Evolutionary conservation across 2,113 vertebrate genomes (phyloP), one percentile per base, ranked within the genome.

Genomic region (Pachypanchax playfairii): DNA sequence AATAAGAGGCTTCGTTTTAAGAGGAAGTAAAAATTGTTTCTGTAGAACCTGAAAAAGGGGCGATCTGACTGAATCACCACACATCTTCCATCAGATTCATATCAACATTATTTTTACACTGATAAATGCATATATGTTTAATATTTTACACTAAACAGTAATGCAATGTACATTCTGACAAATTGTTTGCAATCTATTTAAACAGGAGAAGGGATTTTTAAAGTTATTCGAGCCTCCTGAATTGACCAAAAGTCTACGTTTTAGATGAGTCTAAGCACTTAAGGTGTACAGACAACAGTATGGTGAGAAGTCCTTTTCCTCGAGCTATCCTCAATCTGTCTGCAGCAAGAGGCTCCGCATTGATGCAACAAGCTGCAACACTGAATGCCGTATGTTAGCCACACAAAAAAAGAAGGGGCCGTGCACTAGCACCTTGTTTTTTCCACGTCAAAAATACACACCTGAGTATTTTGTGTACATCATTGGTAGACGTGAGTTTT

Each of bases 301-400:
- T 3, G 43, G 22, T 29, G 49, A 3, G 44, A 49, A 66, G 46
- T 65, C 58, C 65, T 51, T 47, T 54, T 60, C 60, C 68, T 65
- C 70, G 59, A 24, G 62, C 52, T 51, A 77, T 77, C 73, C 75
- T 77, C 61, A 29, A 31, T 57, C 70, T 44, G 44, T 20, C 63
- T 53, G 73, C 53, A 58, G 75, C 50, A 58, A 36, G 24, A 20
- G 68, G 66, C 55, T 59, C 41, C 55, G 71, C 73, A 78, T 90
- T 90, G 88, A 91, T 64, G 89, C 89, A 89, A 90, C 76, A 75
- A 66, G 48, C 70, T 81, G 87, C 86, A 90, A 90, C 66, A 70
- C 55, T 70, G 63, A 61, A 75, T 69, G 68, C 78, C 78, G 80
- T 76, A 55, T 51, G 67, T 63, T 73, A 72, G 65, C 76, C 76